Conservation (phyloP, 1,140 invertebrate species). For the Hyposmocoma kahamanoa region DNA sequence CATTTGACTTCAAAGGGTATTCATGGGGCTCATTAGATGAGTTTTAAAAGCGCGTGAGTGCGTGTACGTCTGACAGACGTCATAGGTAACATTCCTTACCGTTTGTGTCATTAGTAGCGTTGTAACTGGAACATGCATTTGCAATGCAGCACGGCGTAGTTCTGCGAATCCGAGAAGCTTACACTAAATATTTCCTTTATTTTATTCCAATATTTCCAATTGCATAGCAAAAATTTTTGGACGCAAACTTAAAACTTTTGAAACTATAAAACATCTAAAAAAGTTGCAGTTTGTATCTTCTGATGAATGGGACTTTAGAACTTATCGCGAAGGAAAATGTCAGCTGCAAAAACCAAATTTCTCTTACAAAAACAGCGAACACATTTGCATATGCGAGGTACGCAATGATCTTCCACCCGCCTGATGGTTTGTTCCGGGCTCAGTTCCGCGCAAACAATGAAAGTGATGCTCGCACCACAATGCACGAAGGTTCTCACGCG, state of each 20-base stretch:
- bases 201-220: too few relatives aligned
- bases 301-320: too few relatives aligned
- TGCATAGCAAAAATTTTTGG: too few relatives aligned
- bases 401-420: background rate
- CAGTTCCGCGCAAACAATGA: conserved; percentile 34
- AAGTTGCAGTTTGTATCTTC: too few relatives aligned
- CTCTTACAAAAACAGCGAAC: background rate
- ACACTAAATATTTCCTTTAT: too few relatives aligned
- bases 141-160: too few relatives aligned
- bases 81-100: conserved; percentile 2
- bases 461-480: conserved; percentile 35
- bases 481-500: conserved; percentile 39
- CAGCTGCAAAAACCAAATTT: too few relatives aligned
- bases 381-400: background rate
- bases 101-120: conserved; percentile 7
- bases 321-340: too few relatives aligned
- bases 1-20: conserved; percentile 3
- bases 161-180: too few relatives aligned
- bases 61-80: background rate
- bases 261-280: too few relatives aligned
- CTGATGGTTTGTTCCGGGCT: background rate
- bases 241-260: too few relatives aligned
- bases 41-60: background rate
- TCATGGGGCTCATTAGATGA: conserved; percentile 7
- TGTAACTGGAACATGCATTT: conserved; percentile 7